Percentiles rank a stretch among this genome's conserved stretches.
phyloP scores from a whole-genome alignment of 2,888 invertebrate species.

The Apamea monoglypha region DNA sequence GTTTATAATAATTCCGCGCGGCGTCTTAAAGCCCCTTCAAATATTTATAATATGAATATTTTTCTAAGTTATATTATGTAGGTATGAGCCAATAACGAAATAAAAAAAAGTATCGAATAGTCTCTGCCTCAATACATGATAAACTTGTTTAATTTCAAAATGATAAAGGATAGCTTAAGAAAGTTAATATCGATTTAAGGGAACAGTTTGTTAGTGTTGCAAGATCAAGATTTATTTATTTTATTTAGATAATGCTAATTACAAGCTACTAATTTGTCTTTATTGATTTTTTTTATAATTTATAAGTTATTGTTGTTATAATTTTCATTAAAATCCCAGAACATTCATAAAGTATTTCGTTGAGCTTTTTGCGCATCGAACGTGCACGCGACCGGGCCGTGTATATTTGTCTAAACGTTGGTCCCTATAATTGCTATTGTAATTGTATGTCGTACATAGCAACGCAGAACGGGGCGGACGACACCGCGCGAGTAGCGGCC shows the following conservation, averaged over 20 bases:
- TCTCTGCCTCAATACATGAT: background rate
- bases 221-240: slow-evolving; percentile 48
- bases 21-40: slow-evolving; percentile 77
- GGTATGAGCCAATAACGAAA: slow-evolving; percentile 8
- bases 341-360: slow-evolving; percentile 74
- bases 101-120: slow-evolving; percentile 3
- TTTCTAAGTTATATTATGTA: slow-evolving; percentile 5
- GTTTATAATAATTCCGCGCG: slow-evolving; percentile 82
- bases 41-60: slow-evolving; percentile 30
- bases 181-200: slow-evolving; percentile 33
- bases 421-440: slow-evolving; percentile 90
- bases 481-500: slow-evolving; percentile 85
- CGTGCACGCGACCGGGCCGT: slow-evolving; percentile 81
- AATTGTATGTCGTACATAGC: slow-evolving; percentile 78
- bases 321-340: slow-evolving; percentile 62
- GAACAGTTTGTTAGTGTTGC: slow-evolving; percentile 51
- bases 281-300: slow-evolving; percentile 48
- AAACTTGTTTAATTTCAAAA: slow-evolving; percentile 34
- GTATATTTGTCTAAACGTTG: slow-evolving; percentile 90
- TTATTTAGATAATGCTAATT: slow-evolving; percentile 53
- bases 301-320: slow-evolving; percentile 55
- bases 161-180: slow-evolving; percentile 29
- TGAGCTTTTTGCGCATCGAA: slow-evolving; percentile 80
- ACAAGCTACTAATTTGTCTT: slow-evolving; percentile 59
- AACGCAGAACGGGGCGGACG: slow-evolving; percentile 76